Base-by-base conservation (phyloP, 2,888 invertebrate species). In the Byasa hedistus region DNA sequence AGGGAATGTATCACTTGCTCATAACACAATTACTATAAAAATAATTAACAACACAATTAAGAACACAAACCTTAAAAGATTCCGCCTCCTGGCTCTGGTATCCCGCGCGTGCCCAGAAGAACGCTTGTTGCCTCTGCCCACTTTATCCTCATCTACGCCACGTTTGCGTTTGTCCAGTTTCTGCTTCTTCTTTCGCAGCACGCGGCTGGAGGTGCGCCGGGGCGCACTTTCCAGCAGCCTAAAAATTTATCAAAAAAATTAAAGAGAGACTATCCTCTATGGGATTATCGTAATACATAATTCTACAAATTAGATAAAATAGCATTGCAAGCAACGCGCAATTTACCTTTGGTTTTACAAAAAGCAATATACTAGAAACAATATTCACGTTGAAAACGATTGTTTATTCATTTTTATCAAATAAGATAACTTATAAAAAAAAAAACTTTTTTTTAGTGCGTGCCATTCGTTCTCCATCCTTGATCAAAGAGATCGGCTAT, bases 171-270 rank as follows among this genome's bases (percentile, higher is more conserved):
- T 90, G 68, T 91, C 91, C 76, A 93, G 91, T 72, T 92, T 92
- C 73, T 92, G 90, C 73, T 93, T 92, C 69, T 91, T 91, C 80
- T 93, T 93, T 80, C 93, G 93, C 71, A 94, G 92, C 61, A 95
- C 92, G 59, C 96, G 90, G 74, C 92, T 93, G 0, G 95, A 95
- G 24, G 94, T 93, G 60, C 96, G 89, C n/a, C 95, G 89, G 5
- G 95, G 95, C 66, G 94, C 93, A 76, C 93, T 91, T 77, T 95
- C 95, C 74, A 94, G 81, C 77, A 94, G 87, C 81, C 94, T 92
- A 80, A 56, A 66, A 71, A 21, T 21, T 21, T 52, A 21, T 21
- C 21, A 1, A 21, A 19, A 21, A n/a, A n/a, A n/a, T n/a, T 52
- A 21, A 5, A 21, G 21, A 8, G 21, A 52, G 21, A 44, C 44